phyloP scores from a whole-genome alignment of 2,888 invertebrate genomes.

The Tipula vernalis region DNA sequence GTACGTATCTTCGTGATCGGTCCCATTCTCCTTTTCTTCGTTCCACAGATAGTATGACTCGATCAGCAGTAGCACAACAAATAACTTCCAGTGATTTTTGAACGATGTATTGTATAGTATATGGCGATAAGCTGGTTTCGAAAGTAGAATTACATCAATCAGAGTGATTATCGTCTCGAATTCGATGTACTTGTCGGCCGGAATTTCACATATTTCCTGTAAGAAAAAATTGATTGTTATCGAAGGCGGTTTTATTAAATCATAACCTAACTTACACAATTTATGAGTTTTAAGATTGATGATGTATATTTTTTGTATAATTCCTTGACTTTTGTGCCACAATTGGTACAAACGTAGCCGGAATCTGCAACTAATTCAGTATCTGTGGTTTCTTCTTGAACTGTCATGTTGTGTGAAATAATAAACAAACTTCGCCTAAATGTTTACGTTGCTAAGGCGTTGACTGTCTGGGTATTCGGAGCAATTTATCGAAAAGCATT shows the following conservation, averaged over 20 bases:
- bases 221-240: slow-evolving; percentile 19
- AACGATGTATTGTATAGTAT: slow-evolving; percentile 69
- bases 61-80: slow-evolving; percentile 60
- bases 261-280: slow-evolving; percentile 51
- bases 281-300: slow-evolving; percentile 55
- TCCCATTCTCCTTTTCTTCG: slow-evolving; percentile 22
- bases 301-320: slow-evolving; percentile 58
- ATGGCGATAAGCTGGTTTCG: slow-evolving; percentile 73
- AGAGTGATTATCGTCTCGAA: slow-evolving; percentile 79
- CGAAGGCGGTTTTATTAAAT: not conserved
- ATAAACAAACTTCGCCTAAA: not conserved
- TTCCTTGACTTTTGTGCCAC: slow-evolving; percentile 47
- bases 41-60: slow-evolving; percentile 69
- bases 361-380: slow-evolving; percentile 11
- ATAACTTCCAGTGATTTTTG: slow-evolving; percentile 69
- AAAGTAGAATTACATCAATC: slow-evolving; percentile 71
- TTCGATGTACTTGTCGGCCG: slow-evolving; percentile 84
- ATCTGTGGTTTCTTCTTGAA: not conserved
- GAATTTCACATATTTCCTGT: slow-evolving; percentile 59
- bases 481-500: not conserved
- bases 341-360: slow-evolving; percentile 47
- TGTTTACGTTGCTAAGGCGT: not conserved
- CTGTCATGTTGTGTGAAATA: slow-evolving; percentile 10
- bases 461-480: not conserved
- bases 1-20: slow-evolving; percentile 33